Percentiles rank a stretch among this genome's conserved stretches.
phyloP scores from a whole-genome alignment of 2,888 invertebrate species.

The Frankliniella fusca region DNA sequence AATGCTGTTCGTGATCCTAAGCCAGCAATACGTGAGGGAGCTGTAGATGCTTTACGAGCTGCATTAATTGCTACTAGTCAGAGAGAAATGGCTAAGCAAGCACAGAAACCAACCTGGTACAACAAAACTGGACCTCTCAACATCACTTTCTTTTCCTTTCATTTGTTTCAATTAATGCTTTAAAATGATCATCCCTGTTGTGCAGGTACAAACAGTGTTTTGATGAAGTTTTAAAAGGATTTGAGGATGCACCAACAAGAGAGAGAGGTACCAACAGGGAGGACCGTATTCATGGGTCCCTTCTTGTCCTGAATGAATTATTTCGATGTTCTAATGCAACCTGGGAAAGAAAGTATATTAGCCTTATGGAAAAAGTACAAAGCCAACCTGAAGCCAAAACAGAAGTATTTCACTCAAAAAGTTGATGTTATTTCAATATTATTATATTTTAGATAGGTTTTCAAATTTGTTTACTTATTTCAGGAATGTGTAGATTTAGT shows the following conservation, averaged over 20 bases:
- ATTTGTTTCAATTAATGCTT: background rate
- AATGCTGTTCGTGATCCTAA: constrained; percentile 88
- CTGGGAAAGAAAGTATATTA: constrained; percentile 77
- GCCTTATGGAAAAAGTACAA: constrained; percentile 59
- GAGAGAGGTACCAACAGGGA: constrained; percentile 80
- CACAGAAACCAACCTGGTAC: constrained; percentile 81
- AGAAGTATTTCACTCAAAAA: background rate
- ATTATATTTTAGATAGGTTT: no score
- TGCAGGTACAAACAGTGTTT: constrained; percentile 79
- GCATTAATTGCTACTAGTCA: constrained; percentile 93
- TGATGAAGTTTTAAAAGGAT: constrained; percentile 78
- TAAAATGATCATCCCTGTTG: constrained; percentile 30
- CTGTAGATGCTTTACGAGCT: constrained; percentile 89
- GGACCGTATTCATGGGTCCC: constrained; percentile 87
- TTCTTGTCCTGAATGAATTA: constrained; percentile 90
- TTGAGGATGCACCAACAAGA: constrained; percentile 61
- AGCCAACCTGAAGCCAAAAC: background rate
- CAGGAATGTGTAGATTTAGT: background rate
- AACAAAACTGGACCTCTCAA: constrained; percentile 39
- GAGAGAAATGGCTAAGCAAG: constrained; percentile 90
- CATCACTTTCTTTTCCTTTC: constrained; percentile 29
- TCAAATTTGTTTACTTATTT: background rate
- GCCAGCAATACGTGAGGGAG: constrained; percentile 84
- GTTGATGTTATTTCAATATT: background rate
- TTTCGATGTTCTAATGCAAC: constrained; percentile 82